Base-by-base conservation (phyloP, 2,797 vertebrate species). In the Lateolabrax maculatus region DNA sequence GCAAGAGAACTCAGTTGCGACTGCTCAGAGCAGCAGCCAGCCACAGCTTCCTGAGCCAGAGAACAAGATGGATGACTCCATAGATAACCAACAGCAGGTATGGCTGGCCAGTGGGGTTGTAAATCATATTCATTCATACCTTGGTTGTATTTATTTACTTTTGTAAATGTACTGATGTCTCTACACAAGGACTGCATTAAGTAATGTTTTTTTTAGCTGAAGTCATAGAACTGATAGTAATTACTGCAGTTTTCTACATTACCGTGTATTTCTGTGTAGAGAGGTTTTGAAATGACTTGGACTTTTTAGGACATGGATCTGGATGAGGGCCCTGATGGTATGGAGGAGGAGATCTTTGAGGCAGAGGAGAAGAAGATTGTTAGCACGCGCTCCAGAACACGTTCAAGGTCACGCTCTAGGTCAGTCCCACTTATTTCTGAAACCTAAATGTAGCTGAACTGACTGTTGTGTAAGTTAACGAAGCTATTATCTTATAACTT, bases 61-160 rank as follows among this genome's bases (percentile, higher is more conserved):
- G 46, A 88, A 93, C 73, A 98, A 97, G 88, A 80, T 98, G 57
- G 98, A 99, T 76, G 97, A 98, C 89, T 97, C 98, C 71, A 97
- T 99, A 81, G 98, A 99, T 93, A 98, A 97, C 96, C 98, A 99
- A 29, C 98, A 99, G 80, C 96, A 99, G 97, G 97, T 96, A 94
- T 83, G 84, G 11, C 8, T 34, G 7, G 4, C 19, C 19, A 0
- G 3, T 61, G 31, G 11, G 15, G 36, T 9, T 37, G 6, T 3
- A 23, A 34, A 27, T 39, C 12, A 15, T 10, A 16, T 16, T 43
- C 1, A 48, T 10, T 71, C 13, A 29, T 68, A 39, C 9, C 6
- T 29, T 23, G 7, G 19, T 13, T 19, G 5, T 43, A 31, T 56
- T 61, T 9, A 25, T 64, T 44, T 52, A 9, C 9, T 19, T 51